Conservation (phyloP, 2,888 invertebrate genomes). For the Napeogenes inachia region DNA sequence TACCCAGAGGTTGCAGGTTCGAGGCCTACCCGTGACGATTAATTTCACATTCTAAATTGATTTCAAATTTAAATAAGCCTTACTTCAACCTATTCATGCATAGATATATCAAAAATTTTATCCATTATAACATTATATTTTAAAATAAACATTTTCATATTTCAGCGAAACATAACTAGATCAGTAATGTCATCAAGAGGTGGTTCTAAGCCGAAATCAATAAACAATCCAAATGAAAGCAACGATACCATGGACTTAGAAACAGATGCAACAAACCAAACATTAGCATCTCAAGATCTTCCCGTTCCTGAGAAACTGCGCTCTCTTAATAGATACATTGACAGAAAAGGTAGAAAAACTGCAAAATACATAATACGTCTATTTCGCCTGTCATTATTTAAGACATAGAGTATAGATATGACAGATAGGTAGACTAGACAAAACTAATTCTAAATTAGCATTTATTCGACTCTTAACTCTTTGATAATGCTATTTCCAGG, state of each 20-base stretch:
- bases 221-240: neutral
- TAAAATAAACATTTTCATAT: constrained; percentile 18
- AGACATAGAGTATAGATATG: no score
- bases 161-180: constrained; percentile 46
- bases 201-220: neutral
- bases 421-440: no score
- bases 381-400: no score
- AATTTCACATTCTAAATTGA: no score
- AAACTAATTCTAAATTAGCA: no score
- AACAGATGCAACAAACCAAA: constrained; percentile 61
- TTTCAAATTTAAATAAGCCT: no score
- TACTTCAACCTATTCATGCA: no score
- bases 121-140: neutral
- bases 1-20: no score
- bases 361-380: no score
- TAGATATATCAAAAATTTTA: no score
- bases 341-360: constrained; percentile 59
- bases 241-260: constrained; percentile 53
- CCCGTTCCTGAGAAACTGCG: constrained; percentile 69
- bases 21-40: no score
- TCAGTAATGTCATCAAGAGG: constrained; percentile 30
- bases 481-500: constrained; percentile 39
- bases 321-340: constrained; percentile 60
- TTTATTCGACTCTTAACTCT: no score
- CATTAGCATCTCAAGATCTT: constrained; percentile 53